phyloP scores from a whole-genome alignment of 1,140 invertebrate species.

The Hypothenemus hampei region DNA sequence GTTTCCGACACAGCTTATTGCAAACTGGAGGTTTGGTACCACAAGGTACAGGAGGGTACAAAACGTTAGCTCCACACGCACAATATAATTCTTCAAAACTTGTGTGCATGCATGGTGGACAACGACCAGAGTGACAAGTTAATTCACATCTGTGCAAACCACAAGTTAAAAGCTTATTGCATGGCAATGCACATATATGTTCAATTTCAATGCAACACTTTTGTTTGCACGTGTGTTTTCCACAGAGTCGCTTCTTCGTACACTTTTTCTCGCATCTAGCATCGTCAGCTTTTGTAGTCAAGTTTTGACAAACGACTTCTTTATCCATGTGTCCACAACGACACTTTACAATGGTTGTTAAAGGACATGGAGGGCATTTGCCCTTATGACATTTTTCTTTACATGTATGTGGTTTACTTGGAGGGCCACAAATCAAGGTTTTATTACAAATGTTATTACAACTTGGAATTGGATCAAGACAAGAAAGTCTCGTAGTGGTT shows the following conservation, averaged over 20 bases:
- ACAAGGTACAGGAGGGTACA: conserved; percentile 87
- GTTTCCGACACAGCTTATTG: conserved; percentile 66
- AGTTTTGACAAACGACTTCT: conserved; percentile 71
- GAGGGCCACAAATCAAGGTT: conserved; percentile 72
- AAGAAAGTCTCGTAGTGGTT: conserved; percentile 55
- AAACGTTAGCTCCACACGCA: conserved; percentile 80
- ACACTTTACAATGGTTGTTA: conserved; percentile 73
- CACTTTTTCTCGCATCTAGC: conserved; percentile 83
- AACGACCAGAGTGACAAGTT: conserved; percentile 85
- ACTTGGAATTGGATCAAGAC: conserved; percentile 79
- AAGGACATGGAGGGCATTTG: conserved; percentile 75
- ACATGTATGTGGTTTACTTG: conserved; percentile 65
- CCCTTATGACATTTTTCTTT: conserved; percentile 68
- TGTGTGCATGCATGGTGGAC: conserved; percentile 73
- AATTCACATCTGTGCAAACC: conserved; percentile 83
- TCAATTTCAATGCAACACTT: conserved; percentile 80
- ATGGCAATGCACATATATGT: conserved; percentile 79
- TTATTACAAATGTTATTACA: conserved; percentile 77
- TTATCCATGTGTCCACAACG: conserved; percentile 86
- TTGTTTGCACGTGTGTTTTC: conserved; percentile 84
- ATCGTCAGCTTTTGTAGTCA: conserved; percentile 64
- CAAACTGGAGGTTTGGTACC: conserved; percentile 81
- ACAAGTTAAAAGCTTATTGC: conserved; percentile 76
- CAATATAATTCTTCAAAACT: conserved; percentile 87
- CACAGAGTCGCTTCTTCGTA: conserved; percentile 80